Evolutionary conservation across 2,113 vertebrate species (phyloP), one percentile per base, ranked within the genome.

Genomic region (Aspidoscelis tigris): DNA sequence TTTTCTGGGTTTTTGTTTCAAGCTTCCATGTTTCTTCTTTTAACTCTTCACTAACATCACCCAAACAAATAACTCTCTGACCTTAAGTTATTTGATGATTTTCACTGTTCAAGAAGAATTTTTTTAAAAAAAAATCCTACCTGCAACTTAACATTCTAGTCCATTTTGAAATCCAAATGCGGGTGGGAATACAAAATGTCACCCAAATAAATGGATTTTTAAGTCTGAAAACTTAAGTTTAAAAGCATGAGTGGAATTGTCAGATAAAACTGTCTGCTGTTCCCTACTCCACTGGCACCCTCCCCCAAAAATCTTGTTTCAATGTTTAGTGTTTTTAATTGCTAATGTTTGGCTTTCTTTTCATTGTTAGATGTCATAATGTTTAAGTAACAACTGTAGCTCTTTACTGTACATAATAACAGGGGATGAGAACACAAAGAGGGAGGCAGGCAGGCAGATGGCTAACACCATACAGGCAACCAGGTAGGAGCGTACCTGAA

Each of bases 401-500:
- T 75, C 58, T 61, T 83, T 76, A 44, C 43, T 53, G 20, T n/a
- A 12, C 76, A 66, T 64, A 65, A 11, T 83, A 2, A 75, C 26
- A 24, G 24, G 1, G 33, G 64, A 58, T 33, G 72, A 21, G 12
- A 61, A 16, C 2, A 61, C 18, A 0, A 3, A 4, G 44, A 76
- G 7, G 2, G 41, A 41, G 64, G 16, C 65, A 76, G 21, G 0
- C 0, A 85, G 24, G 2, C 61, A 12, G 79, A 0, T 0, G 5
- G 5, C 18, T 71, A 21, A 43, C 77, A 58, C 33, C 41, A 16
- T 65, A 7, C 24, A 70, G 53, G 26, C 1, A 11, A 75, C 73
- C 9, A 71, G 33, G 76, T 47, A n/a, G 47, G 76, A 83, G 64
- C 92, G 95, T 95, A 98, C 97, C 97, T 74, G 97, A 95, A 84